Percentiles rank a stretch among this genome's conserved stretches.
These are phyloP conservation scores for Porites australiensis DNA, from an alignment of 64 coral and sea anemone genomes.

Conservation along the genomic window DNA sequence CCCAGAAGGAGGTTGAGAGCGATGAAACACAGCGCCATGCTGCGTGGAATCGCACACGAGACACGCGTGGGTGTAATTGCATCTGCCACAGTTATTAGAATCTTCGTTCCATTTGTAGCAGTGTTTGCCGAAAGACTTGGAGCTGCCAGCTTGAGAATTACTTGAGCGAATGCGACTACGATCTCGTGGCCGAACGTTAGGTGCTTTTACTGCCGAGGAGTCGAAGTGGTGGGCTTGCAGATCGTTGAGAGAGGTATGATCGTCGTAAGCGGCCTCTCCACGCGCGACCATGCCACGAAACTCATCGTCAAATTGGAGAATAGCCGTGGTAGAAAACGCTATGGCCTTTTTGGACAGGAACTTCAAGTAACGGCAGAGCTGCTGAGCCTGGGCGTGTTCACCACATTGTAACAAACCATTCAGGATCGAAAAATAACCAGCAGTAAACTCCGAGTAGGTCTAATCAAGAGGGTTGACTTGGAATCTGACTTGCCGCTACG, in stretches of 20 bases:
- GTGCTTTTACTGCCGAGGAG: not conserved
- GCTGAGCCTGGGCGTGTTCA: not conserved
- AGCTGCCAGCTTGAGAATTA: not conserved
- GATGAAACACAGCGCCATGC: too few species aligned
- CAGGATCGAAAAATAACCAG: not conserved
- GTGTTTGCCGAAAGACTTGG: not conserved
- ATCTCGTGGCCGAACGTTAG: not conserved
- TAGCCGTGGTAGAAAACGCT: not conserved
- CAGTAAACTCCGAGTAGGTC: not conserved
- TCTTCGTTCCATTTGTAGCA: too few species aligned
- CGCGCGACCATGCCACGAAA: not conserved
- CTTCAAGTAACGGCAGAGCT: not conserved
- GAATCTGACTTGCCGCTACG: not conserved
- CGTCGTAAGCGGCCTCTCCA: not conserved
- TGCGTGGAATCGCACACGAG: too few species aligned
- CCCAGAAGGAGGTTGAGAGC: too few species aligned
- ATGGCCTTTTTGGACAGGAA: not conserved
- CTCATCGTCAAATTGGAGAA: not conserved
- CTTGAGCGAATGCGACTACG: not conserved
- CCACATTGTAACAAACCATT: not conserved
- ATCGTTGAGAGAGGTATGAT: not conserved
- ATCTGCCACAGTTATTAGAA: too few species aligned
- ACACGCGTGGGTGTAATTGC: too few species aligned
- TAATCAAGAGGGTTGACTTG: too few species aligned
- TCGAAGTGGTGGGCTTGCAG: not conserved